A percentile compares a stretch with the other conserved stretches of the same genome.
Conservation (phyloP, 2,888 invertebrate species). For the Neoaliturus tenellus region DNA sequence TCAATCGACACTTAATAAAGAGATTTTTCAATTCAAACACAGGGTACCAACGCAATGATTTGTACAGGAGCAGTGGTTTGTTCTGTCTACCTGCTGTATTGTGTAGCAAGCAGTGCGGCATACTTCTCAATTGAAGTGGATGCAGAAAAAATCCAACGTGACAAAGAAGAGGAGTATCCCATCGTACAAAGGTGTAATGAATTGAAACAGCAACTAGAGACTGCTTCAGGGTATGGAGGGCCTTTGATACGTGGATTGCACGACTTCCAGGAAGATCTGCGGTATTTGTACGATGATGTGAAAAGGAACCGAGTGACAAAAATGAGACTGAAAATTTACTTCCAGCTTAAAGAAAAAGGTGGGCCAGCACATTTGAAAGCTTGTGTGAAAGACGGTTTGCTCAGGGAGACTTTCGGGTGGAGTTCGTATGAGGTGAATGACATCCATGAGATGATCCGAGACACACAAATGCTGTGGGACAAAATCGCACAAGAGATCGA, state of each 20-base stretch:
- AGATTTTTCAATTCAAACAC: too few relatives aligned
- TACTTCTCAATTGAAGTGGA: conserved; percentile 32
- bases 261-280: conserved; percentile 27
- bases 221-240: conserved; percentile 26
- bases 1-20: too few relatives aligned
- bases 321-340: conserved; percentile 40
- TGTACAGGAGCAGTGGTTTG: background rate
- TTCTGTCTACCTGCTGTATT: background rate
- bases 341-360: conserved; percentile 8
- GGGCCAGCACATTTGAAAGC: conserved; percentile 32
- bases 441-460: conserved; percentile 28
- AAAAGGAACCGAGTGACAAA: conserved; percentile 28
- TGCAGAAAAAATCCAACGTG: conserved; percentile 25
- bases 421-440: conserved; percentile 39
- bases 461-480: conserved; percentile 34
- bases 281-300: conserved; percentile 35
- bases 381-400: background rate
- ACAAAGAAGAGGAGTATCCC: conserved; percentile 35
- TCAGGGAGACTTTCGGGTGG: conserved; percentile 35
- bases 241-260: conserved; percentile 24
- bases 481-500: conserved; percentile 36
- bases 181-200: conserved; percentile 31
- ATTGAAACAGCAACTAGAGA: conserved; percentile 20
- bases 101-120: background rate
- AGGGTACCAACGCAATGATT: background rate